Conservation (phyloP, 2,888 invertebrate species). For the Colostygia pectinataria region DNA sequence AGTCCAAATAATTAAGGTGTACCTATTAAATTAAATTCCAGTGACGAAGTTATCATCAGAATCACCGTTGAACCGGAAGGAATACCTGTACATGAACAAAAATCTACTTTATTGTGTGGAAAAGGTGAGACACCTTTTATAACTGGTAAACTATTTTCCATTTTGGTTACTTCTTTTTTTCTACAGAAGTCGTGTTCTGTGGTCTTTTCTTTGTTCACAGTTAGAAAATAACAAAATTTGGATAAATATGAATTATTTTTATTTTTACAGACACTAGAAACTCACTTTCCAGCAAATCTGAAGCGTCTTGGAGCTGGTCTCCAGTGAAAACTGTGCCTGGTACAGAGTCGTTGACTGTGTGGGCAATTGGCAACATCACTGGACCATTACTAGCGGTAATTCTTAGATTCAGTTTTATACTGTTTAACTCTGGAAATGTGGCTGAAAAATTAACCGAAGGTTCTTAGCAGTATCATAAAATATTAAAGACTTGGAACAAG, state of each 20-base stretch:
- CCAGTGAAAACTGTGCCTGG: slow-evolving; percentile 76
- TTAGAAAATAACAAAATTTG: slow-evolving; percentile 33
- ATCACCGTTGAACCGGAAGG: slow-evolving; percentile 88
- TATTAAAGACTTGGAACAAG: background rate
- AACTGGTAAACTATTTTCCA: no score
- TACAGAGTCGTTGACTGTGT: slow-evolving; percentile 85
- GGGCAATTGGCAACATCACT: slow-evolving; percentile 84
- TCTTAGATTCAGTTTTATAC: slow-evolving; percentile 15
- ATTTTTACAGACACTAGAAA: slow-evolving; percentile 24
- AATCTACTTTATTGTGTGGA: slow-evolving; percentile 86
- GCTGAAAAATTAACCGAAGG: no score
- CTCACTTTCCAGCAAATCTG: slow-evolving; percentile 42
- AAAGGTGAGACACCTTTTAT: slow-evolving; percentile 60
- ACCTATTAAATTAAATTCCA: slow-evolving; percentile 35
- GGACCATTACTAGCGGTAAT: slow-evolving; percentile 84
- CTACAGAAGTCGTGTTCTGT: no score
- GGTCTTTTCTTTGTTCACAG: no score
- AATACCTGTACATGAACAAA: slow-evolving; percentile 84
- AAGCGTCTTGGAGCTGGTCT: slow-evolving; percentile 60
- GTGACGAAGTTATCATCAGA: slow-evolving; percentile 85
- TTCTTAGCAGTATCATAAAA: no score
- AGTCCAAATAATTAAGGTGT: background rate
- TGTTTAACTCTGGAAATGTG: no score
- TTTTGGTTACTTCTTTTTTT: no score
- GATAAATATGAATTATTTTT: background rate